Evolutionary conservation across 2,113 vertebrate species (phyloP).

Genomic region (Baryphthengus martii): DNA sequence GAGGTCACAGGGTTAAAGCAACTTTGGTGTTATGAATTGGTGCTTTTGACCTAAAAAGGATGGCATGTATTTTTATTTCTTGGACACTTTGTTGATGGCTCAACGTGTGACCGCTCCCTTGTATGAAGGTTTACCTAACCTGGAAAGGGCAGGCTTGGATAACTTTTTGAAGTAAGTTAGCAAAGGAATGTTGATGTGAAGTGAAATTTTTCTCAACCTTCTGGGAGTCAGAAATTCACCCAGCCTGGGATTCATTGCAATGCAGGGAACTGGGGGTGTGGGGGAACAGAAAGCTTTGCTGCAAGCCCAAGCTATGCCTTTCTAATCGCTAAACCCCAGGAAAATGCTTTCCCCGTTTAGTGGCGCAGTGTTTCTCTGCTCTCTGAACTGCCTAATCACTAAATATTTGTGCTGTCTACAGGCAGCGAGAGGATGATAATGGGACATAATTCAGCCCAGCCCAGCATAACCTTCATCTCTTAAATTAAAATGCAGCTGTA

Average conservation of each 20-base stretch:
- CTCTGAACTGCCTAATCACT: not conserved
- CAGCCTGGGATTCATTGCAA: fast-evolving
- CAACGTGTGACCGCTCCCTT: fast-evolving
- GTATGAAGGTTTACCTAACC: not conserved
- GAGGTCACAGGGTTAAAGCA: not conserved
- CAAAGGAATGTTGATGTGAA: not conserved
- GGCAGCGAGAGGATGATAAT: not conserved
- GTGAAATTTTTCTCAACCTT: not conserved
- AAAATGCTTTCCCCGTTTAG: not conserved
- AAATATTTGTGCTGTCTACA: slow-evolving; percentile 6
- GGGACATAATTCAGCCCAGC: not conserved
- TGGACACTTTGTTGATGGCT: fast-evolving
- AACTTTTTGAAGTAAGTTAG: not conserved
- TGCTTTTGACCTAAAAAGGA: not conserved
- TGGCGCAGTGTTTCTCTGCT: not conserved
- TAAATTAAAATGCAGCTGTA: not conserved
- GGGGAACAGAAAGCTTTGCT: not conserved
- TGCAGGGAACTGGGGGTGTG: fast-evolving
- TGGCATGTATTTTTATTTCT: not conserved
- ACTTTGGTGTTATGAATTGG: not conserved
- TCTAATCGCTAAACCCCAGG: not conserved
- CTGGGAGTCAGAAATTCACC: not conserved
- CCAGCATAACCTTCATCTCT: not conserved
- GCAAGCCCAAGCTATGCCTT: not conserved
- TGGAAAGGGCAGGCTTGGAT: fast-evolving